A percentile compares a stretch with the other conserved stretches of the same genome.
Evolutionary conservation across 2,888 invertebrate genomes (phyloP).

Genomic region (Parnassius orleans): DNA sequence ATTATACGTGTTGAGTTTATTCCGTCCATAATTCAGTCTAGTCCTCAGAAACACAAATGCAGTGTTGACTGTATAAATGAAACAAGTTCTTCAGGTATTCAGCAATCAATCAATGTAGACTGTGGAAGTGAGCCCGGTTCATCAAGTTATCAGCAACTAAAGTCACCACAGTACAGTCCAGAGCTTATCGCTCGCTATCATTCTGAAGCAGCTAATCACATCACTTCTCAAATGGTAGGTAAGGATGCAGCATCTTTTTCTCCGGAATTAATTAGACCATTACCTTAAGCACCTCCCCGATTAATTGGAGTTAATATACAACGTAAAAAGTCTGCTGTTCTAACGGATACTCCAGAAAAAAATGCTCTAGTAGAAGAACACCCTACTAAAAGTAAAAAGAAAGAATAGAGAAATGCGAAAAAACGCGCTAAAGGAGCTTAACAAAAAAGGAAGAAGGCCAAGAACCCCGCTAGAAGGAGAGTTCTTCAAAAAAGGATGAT

Average conservation of each 20-base stretch:
- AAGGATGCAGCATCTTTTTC: constrained; percentile 2
- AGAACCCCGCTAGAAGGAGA: not conserved
- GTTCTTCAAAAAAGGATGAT: not conserved
- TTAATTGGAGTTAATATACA: not conserved
- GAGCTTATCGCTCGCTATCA: constrained; percentile 16
- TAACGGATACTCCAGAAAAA: constrained; percentile 1
- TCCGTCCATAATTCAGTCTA: constrained; percentile 16
- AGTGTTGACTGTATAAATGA: constrained; percentile 19
- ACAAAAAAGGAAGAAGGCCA: not conserved
- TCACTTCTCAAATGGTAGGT: not conserved
- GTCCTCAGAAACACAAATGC: constrained; percentile 16
- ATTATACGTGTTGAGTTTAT: too few relatives aligned
- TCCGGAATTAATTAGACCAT: constrained; percentile 9
- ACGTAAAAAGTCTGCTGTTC: not conserved
- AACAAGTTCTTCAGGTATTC: not conserved
- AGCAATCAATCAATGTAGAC: too few relatives aligned
- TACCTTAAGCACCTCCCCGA: not conserved
- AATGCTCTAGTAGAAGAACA: constrained; percentile 3
- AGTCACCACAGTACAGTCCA: constrained; percentile 16
- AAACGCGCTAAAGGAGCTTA: not conserved
- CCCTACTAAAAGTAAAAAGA: not conserved
- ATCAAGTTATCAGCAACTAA: constrained; percentile 17
- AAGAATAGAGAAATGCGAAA: not conserved
- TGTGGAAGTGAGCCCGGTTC: not conserved
- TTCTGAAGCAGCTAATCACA: not conserved